These are phyloP conservation scores for Thunnus albacares DNA, from an alignment of 2,797 vertebrate species.

Conservation along the genomic window DNA sequence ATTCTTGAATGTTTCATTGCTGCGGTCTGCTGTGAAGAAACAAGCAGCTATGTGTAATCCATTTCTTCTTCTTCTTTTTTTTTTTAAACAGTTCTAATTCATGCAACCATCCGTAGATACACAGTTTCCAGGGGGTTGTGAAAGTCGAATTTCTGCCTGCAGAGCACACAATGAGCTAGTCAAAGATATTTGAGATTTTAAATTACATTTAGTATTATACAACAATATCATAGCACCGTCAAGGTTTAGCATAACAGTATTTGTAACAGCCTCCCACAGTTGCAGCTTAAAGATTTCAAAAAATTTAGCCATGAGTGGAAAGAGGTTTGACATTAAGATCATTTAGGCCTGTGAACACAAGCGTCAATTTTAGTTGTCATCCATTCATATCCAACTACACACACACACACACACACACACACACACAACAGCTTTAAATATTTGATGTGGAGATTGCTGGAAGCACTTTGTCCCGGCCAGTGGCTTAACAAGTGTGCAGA, in stretches of 20 bases:
- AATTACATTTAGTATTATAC: neutral
- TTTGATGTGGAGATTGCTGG: slow-evolving; percentile 50
- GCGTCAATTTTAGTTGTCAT: neutral
- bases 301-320: neutral
- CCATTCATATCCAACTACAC: neutral
- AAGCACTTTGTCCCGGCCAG: slow-evolving; percentile 32
- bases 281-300: neutral
- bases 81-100: slow-evolving; percentile 13
- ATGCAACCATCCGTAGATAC: slow-evolving; percentile 12
- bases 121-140: neutral
- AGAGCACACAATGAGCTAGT: slow-evolving; percentile 3
- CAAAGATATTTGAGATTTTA: neutral
- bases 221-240: neutral
- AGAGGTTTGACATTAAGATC: slow-evolving; percentile 14
- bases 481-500: slow-evolving; percentile 32
- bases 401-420: neutral
- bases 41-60: slow-evolving; percentile 22
- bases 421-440: slow-evolving; percentile 47
- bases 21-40: slow-evolving; percentile 13
- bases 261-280: neutral
- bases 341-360: slow-evolving; percentile 14
- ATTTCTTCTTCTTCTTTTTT: neutral
- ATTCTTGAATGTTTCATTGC: neutral
- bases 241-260: neutral
- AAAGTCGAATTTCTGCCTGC: neutral